Percentiles rank a stretch among this genome's conserved stretches.
Evolutionary conservation across 2,888 invertebrate species (phyloP).

Genomic region (Euproctis similis): DNA sequence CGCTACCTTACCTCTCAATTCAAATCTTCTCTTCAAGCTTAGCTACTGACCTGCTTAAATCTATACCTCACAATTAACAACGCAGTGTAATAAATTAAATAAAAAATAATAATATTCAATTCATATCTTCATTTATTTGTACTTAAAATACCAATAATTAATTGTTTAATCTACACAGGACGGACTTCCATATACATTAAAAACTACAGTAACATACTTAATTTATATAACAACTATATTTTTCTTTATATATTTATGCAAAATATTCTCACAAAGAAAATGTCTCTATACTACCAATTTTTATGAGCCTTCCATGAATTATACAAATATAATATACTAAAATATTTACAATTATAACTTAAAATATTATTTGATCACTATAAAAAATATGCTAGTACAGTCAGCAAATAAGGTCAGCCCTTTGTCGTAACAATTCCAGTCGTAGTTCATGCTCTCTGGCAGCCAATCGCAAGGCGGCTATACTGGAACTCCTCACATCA

Average conservation of each 20-base stretch:
- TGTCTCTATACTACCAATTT: constrained; percentile 14
- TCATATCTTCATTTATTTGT: constrained; percentile 24
- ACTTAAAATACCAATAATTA: constrained; percentile 14
- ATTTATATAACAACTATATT: constrained; percentile 5
- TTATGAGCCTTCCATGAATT: constrained; percentile 3
- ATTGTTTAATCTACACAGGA: constrained; percentile 15
- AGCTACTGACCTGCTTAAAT: no score
- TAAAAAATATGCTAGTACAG: constrained; percentile 2
- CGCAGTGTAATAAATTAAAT: no score
- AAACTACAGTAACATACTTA: constrained; percentile 16
- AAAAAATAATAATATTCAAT: no score
- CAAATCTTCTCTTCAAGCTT: no score
- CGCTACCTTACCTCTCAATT: no score
- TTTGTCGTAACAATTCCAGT: constrained; percentile 86
- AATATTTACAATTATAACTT: background rate
- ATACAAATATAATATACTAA: background rate
- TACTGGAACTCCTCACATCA: constrained; percentile 90
- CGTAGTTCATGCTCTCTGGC: constrained; percentile 92
- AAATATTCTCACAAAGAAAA: constrained; percentile 6
- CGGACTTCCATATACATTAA: constrained; percentile 16
- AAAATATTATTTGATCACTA: no score
- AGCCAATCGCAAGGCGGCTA: constrained; percentile 88
- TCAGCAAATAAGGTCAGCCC: constrained; percentile 70
- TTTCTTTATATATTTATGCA: no score
- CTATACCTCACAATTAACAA: no score